Percentiles rank a stretch among this genome's conserved stretches.
phyloP scores from a whole-genome alignment of 1,140 invertebrate genomes.

The Lordiphosa collinella region DNA sequence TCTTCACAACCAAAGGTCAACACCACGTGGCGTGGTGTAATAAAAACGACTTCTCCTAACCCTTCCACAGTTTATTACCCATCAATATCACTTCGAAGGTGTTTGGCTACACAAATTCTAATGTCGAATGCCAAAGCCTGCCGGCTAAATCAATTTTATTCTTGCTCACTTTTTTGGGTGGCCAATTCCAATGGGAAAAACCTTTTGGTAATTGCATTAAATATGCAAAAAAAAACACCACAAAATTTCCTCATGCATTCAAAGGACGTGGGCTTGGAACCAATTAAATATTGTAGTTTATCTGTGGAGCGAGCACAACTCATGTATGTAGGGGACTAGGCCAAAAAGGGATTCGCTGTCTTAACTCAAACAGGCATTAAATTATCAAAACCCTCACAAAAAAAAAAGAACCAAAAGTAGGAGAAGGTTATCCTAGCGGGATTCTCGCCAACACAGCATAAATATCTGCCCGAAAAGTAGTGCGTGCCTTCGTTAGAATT shows the following conservation, averaged over 20 bases:
- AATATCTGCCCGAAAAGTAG: conserved; percentile 52
- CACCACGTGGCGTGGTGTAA: conserved; percentile 1
- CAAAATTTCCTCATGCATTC: conserved; percentile 34
- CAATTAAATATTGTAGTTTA: conserved; percentile 71
- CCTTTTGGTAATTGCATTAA: conserved; percentile 77
- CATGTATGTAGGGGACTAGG: conserved; percentile 36
- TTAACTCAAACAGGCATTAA: conserved; percentile 74
- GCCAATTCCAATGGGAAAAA: conserved; percentile 48
- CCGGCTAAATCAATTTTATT: conserved; percentile 61
- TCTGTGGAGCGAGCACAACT: conserved; percentile 44
- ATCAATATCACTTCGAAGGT: conserved; percentile 22
- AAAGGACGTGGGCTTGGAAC: conserved; percentile 54
- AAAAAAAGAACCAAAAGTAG: conserved; percentile 11
- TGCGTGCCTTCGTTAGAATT: conserved; percentile 75
- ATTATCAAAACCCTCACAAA: conserved; percentile 59
- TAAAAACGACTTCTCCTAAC: conserved; percentile 7
- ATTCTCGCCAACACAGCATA: conserved; percentile 64
- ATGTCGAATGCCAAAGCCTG: conserved; percentile 12
- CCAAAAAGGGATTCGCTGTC: conserved; percentile 48
- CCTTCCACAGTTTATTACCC: conserved; percentile 19
- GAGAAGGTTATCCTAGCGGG: conserved; percentile 21
- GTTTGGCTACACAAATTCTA: conserved; percentile 24
- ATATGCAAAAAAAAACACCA: conserved; percentile 64
- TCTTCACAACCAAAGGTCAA: too few relatives aligned
- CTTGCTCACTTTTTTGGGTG: conserved; percentile 12